Evolutionary conservation across 2,888 invertebrate species (phyloP).

Genomic region (Rotaria sp.): DNA sequence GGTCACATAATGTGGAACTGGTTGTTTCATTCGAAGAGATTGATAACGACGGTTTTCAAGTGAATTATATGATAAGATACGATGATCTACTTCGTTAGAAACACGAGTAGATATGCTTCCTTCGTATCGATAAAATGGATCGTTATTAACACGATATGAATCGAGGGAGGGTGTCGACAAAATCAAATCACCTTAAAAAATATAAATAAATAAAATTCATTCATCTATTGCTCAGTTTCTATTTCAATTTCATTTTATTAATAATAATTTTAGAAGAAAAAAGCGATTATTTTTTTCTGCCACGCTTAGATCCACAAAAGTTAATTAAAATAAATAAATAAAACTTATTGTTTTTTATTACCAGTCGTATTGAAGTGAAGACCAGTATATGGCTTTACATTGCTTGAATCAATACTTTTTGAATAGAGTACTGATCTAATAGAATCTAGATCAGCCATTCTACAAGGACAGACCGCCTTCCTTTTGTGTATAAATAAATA

Average conservation of each 20-base stretch:
- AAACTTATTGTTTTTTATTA: background rate
- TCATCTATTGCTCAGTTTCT: too few species aligned
- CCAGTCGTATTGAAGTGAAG: background rate
- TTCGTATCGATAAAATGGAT: background rate
- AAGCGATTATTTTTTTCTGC: too few species aligned
- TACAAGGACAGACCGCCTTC: background rate
- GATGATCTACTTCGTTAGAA: background rate
- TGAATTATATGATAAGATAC: background rate
- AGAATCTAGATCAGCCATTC: background rate
- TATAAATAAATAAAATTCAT: background rate
- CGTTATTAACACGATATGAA: conserved; percentile 2
- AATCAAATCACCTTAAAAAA: background rate
- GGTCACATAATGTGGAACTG: background rate
- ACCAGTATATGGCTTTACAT: background rate
- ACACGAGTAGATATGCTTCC: background rate
- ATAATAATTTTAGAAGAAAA: too few species aligned
- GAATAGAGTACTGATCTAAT: background rate
- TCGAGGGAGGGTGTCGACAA: conserved; percentile 19
- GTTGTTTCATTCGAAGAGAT: conserved; percentile 1
- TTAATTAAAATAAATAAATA: too few species aligned
- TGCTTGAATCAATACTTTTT: background rate
- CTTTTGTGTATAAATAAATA: background rate
- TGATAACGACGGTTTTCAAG: conserved; percentile 11
- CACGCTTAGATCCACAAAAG: too few species aligned
- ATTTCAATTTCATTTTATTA: too few species aligned